Evolutionary conservation across 92 coral and sea anemone species (phyloP).

Genomic region (Porites cylindrica): DNA sequence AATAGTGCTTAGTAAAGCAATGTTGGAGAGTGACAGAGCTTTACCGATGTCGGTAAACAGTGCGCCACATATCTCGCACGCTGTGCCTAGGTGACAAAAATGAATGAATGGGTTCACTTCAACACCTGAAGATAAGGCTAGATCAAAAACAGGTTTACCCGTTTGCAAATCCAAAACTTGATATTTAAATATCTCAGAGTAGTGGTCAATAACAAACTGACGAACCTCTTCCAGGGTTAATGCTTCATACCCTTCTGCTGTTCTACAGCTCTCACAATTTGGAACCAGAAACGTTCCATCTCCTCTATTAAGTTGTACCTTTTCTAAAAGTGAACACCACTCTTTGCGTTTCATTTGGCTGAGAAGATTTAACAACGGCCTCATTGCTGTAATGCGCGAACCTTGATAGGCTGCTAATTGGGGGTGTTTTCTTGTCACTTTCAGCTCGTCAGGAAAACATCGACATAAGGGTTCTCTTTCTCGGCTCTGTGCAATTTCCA

Average conservation of each 20-base stretch:
- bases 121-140: not conserved
- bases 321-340: no score
- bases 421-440: no score
- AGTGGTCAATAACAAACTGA: not conserved
- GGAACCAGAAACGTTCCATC: no score
- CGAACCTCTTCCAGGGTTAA: not conserved
- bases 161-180: not conserved
- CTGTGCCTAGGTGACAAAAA: not conserved
- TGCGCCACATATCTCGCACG: no score
- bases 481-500: not conserved
- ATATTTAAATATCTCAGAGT: not conserved
- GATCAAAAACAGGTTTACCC: not conserved
- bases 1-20: not conserved
- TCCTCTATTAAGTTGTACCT: no score
- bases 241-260: not conserved
- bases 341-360: no score
- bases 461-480: not conserved
- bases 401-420: no score
- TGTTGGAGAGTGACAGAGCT: no score
- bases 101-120: not conserved
- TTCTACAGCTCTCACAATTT: not conserved
- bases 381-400: no score
- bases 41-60: rapidly evolving
- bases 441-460: not conserved
- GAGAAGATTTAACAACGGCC: no score